A percentile compares a stretch with the other conserved stretches of the same genome.
These are phyloP conservation scores for Heteromyza rotundicornis DNA, from an alignment of 2,888 invertebrate species.

Conservation along the genomic window DNA sequence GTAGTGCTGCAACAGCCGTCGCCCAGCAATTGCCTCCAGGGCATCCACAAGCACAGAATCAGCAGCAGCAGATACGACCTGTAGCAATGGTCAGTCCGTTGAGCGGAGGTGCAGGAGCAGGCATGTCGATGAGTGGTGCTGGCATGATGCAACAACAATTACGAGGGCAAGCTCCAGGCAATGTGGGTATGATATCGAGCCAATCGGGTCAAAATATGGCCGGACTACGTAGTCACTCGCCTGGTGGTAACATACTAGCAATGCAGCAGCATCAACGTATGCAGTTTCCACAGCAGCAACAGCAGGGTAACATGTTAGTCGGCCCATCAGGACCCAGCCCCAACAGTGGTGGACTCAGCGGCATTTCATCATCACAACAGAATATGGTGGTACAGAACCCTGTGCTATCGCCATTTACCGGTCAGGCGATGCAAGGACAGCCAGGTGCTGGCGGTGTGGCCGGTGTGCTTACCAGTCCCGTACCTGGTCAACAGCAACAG, in stretches of 20 bases:
- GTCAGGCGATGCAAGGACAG: conserved; percentile 63
- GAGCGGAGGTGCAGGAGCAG: conserved; percentile 39
- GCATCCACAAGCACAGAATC: conserved; percentile 31
- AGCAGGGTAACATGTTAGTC: conserved; percentile 65
- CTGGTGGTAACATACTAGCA: conserved; percentile 66
- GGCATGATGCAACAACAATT: conserved; percentile 52
- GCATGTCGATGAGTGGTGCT: conserved; percentile 40
- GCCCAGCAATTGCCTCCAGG: conserved; percentile 41
- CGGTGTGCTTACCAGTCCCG: conserved; percentile 52
- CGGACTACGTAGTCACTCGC: conserved; percentile 73
- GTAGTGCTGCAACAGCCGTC: conserved; percentile 27
- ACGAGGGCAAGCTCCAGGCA: conserved; percentile 49
- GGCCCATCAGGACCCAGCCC: conserved; percentile 82
- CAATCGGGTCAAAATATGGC: conserved; percentile 47
- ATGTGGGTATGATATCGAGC: conserved; percentile 40
- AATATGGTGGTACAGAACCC: conserved; percentile 68
- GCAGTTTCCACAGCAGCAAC: conserved; percentile 62
- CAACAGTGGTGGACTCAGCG: conserved; percentile 63
- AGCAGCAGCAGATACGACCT: conserved; percentile 48
- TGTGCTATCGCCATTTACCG: conserved; percentile 76
- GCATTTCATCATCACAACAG: conserved; percentile 67
- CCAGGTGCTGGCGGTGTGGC: conserved; percentile 40
- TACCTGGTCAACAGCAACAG: conserved; percentile 55
- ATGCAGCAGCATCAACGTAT: conserved; percentile 64
- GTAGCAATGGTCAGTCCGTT: conserved; percentile 56